These are phyloP conservation scores for Jaculus jaculus DNA, from an alignment of 2,113 vertebrate species.

Conservation along the genomic window DNA sequence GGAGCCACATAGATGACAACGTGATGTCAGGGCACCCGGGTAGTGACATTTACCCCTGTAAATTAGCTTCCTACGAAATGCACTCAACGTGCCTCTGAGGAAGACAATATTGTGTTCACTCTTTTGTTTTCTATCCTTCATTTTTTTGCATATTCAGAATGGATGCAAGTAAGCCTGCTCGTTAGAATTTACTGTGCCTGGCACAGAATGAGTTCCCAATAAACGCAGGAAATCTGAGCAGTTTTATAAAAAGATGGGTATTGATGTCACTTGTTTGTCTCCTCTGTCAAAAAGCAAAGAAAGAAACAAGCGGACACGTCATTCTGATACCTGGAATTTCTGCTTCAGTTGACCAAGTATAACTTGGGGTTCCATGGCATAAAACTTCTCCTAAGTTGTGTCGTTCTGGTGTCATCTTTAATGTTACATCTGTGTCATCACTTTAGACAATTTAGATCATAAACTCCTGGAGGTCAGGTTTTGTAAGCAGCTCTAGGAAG, in stretches of 20 bases:
- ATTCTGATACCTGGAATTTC: neutral
- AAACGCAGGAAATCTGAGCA: too few relatives aligned
- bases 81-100: neutral
- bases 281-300: too few relatives aligned
- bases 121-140: neutral
- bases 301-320: too few relatives aligned
- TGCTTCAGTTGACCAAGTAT: neutral
- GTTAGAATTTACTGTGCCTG: too few relatives aligned
- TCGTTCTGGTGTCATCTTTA: neutral
- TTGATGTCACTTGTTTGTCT: too few relatives aligned
- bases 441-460: constrained; percentile 23
- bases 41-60: neutral
- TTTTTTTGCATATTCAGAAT: neutral
- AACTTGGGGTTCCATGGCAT: too few relatives aligned
- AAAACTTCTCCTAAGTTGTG: neutral
- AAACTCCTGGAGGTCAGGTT: neutral
- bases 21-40: neutral
- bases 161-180: too few relatives aligned
- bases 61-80: neutral
- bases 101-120: neutral
- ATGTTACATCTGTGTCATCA: neutral
- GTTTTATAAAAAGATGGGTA: too few relatives aligned
- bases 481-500: neutral
- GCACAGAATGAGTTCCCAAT: too few relatives aligned
- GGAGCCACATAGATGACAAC: too few relatives aligned